These are phyloP conservation scores for Biston stratarius DNA, from an alignment of 2,888 invertebrate species.

Conservation along the genomic window DNA sequence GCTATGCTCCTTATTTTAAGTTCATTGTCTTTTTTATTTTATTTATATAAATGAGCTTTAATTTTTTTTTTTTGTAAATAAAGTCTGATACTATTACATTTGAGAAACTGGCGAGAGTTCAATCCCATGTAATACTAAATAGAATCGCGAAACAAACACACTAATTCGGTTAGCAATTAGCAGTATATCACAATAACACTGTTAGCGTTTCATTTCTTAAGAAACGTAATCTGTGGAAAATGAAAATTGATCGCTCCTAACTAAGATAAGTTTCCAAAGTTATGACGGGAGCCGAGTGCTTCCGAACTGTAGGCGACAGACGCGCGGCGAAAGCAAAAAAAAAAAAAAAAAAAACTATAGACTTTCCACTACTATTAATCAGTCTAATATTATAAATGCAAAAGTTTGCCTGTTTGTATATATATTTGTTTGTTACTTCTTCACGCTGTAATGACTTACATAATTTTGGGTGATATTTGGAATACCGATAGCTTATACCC, in stretches of 20 bases:
- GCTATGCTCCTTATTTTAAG: no score
- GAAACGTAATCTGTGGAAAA: conserved; percentile 76
- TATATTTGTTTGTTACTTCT: no score
- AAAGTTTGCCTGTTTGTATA: no score
- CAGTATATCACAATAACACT: conserved; percentile 49
- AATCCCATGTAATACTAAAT: conserved; percentile 16
- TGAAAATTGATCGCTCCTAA: conserved; percentile 83
- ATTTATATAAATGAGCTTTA: no score
- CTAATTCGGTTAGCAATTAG: conserved; percentile 39
- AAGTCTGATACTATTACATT: neutral
- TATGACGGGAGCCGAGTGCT: conserved; percentile 76
- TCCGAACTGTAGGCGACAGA: conserved; percentile 48
- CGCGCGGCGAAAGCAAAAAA: conserved; percentile 46
- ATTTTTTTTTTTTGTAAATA: no score
- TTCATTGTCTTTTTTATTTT: no score
- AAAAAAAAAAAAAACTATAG: neutral
- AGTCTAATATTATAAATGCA: neutral
- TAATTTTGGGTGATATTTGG: no score
- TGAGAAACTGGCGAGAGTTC: neutral
- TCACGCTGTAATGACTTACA: no score
- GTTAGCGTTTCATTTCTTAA: conserved; percentile 62
- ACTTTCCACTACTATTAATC: neutral
- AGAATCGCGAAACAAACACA: conserved; percentile 22
- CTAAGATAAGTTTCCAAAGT: conserved; percentile 83
- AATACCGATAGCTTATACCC: no score